These are phyloP conservation scores for Choreutis nemorana DNA, from an alignment of 2,888 invertebrate genomes.

Conservation along the genomic window DNA sequence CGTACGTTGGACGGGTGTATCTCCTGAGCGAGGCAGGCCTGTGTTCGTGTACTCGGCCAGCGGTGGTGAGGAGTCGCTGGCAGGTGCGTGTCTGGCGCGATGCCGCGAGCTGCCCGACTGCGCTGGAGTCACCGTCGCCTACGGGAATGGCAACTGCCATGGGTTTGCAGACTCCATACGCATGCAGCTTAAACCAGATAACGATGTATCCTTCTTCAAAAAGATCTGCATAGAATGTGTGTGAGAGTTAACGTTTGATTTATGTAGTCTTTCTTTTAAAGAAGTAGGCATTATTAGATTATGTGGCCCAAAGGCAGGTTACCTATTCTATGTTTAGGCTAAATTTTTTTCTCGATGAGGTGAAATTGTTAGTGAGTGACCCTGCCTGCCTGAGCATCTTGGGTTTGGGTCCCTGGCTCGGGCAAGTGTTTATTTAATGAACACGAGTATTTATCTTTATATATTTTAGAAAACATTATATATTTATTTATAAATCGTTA, in stretches of 20 bases:
- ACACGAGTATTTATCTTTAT: too few species aligned
- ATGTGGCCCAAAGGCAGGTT: too few species aligned
- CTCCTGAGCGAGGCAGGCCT: conserved; percentile 36
- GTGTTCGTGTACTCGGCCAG: conserved; percentile 56
- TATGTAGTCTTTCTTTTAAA: conserved; percentile 1
- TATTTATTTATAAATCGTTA: too few species aligned
- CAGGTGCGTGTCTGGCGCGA: conserved; percentile 46
- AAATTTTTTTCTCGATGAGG: too few species aligned
- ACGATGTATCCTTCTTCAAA: conserved; percentile 70
- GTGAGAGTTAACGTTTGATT: too few species aligned
- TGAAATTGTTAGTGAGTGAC: too few species aligned
- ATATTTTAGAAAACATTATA: too few species aligned
- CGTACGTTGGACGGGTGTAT: conserved; percentile 46
- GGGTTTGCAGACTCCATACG: conserved; percentile 32
- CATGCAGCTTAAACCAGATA: conserved; percentile 44
- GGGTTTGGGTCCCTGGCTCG: too few species aligned
- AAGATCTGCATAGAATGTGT: conserved; percentile 70
- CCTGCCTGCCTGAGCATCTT: too few species aligned
- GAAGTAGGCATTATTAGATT: too few species aligned
- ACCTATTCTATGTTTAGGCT: too few species aligned
- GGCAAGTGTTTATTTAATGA: too few species aligned
- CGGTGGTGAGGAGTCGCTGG: conserved; percentile 46
- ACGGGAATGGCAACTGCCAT: conserved; percentile 53
- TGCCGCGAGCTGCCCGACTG: conserved; percentile 55
- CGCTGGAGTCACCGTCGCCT: conserved; percentile 41